Percentiles rank a stretch among this genome's conserved stretches.
Evolutionary conservation across 1,140 invertebrate genomes (phyloP).

Genomic region (Neuroterus valhalla): DNA sequence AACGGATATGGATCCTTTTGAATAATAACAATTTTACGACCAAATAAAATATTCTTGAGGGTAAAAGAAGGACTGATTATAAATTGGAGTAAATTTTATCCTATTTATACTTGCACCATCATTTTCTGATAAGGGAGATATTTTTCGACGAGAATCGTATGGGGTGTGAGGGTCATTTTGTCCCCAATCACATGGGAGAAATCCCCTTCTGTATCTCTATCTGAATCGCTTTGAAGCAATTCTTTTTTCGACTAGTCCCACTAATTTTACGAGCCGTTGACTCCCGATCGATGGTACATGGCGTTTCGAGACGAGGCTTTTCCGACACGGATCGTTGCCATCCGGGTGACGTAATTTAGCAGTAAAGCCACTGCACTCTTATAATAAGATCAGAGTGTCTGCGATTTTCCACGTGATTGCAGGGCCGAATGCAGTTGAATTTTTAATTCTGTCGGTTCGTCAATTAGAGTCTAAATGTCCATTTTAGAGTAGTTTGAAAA

Average conservation of each 20-base stretch:
- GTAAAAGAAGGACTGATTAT: too few species aligned
- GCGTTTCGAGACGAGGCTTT: conserved; percentile 50
- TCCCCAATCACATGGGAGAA: conserved; percentile 9
- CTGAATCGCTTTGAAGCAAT: conserved; percentile 44
- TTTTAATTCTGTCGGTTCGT: conserved; percentile 31
- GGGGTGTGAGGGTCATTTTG: not conserved
- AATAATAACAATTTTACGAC: too few species aligned
- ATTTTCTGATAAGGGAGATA: not conserved
- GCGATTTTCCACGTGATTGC: conserved; percentile 9
- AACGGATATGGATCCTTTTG: too few species aligned
- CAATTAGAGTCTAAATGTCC: conserved; percentile 23
- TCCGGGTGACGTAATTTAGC: conserved; percentile 57
- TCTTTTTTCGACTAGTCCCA: conserved; percentile 57
- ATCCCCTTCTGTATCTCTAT: conserved; percentile 31
- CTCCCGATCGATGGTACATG: conserved; percentile 66
- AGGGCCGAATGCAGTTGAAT: conserved; percentile 24
- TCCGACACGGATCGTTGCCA: conserved; percentile 61
- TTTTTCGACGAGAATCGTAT: conserved; percentile 2
- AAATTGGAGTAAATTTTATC: not conserved
- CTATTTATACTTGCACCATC: not conserved
- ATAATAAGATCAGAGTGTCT: conserved; percentile 46
- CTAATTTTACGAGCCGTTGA: conserved; percentile 76
- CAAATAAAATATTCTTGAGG: too few species aligned
- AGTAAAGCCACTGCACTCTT: conserved; percentile 48
- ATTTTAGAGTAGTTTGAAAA: conserved; percentile 27